Conservation (phyloP, 2,888 invertebrate genomes). For the Crossocerus cetratus region DNA sequence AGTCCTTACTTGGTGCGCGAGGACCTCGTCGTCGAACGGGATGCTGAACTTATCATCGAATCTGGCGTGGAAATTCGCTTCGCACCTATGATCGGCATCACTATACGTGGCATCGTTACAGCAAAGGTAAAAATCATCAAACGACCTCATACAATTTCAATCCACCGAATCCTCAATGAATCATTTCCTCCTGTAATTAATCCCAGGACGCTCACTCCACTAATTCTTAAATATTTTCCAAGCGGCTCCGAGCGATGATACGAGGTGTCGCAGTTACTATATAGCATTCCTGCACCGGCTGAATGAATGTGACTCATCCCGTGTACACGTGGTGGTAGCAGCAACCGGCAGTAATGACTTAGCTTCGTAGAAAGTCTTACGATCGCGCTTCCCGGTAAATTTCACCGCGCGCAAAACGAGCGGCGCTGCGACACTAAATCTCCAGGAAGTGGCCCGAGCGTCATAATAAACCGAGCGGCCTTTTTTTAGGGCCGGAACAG, state of each 20-base stretch:
- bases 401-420: constrained; percentile 4
- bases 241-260: no score
- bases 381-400: constrained; percentile 15
- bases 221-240: no score
- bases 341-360: constrained; percentile 9
- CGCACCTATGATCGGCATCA: constrained; percentile 94
- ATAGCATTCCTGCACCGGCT: constrained; percentile 6
- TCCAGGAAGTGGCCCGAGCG: no score
- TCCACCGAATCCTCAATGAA: neutral
- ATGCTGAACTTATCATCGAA: constrained; percentile 90
- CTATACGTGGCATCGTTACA: constrained; percentile 91
- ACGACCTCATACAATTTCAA: neutral
- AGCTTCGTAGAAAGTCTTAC: constrained; percentile 34
- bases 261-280: no score
- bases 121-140: constrained; percentile 85
- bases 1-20: constrained; percentile 89
- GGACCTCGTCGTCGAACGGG: constrained; percentile 87
- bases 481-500: neutral
- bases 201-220: no score
- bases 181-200: neutral
- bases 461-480: no score
- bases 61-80: constrained; percentile 94
- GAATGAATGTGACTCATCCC: constrained; percentile 54
- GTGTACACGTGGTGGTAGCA: no score
- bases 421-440: no score